Evolutionary conservation across 1,140 invertebrate genomes (phyloP).

Genomic region (Oryctes rhinoceros): DNA sequence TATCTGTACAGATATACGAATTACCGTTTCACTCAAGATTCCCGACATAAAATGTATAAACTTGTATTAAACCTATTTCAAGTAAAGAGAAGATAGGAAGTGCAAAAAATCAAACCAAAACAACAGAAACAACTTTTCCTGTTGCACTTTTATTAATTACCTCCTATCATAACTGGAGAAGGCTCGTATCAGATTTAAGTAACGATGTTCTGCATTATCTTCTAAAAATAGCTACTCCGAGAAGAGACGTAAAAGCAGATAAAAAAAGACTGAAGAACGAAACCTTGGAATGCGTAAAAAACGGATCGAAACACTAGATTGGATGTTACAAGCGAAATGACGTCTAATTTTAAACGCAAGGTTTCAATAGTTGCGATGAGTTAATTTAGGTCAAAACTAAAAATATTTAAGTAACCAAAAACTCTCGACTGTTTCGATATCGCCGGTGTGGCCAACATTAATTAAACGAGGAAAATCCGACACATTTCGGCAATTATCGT

Average conservation of each 20-base stretch:
- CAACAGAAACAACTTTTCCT: too few relatives aligned
- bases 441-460: not conserved
- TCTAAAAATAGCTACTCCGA: not conserved
- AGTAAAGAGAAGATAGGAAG: too few relatives aligned
- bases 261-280: not conserved
- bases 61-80: too few relatives aligned
- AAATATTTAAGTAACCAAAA: constrained; percentile 32
- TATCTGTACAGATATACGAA: too few relatives aligned
- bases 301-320: not conserved
- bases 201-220: too few relatives aligned
- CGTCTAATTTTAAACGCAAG: constrained; percentile 28
- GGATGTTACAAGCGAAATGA: not conserved
- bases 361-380: constrained; percentile 27
- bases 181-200: not conserved
- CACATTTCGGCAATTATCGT: not conserved
- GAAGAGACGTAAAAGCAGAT: not conserved
- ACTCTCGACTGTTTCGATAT: not conserved
- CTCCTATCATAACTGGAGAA: not conserved
- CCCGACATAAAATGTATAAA: too few relatives aligned
- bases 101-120: too few relatives aligned
- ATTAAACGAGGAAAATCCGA: not conserved
- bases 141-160: too few relatives aligned
- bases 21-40: too few relatives aligned
- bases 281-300: not conserved
- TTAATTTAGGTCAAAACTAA: constrained; percentile 38